phyloP scores from a whole-genome alignment of 2,888 invertebrate species.

The Plebejus melissa region DNA sequence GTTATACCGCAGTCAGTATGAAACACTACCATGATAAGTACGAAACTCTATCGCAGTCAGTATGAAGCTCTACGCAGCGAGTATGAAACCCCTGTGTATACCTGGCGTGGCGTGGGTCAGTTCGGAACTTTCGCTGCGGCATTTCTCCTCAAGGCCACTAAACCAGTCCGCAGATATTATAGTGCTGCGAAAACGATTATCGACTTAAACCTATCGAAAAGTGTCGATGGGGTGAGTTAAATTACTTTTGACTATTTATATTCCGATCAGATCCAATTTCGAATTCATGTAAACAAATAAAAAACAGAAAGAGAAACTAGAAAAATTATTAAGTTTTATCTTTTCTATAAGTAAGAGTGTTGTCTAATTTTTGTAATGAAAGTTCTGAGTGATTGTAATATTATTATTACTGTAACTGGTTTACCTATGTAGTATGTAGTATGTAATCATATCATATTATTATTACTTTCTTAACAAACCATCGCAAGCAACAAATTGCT shows the following conservation, averaged over 20 bases:
- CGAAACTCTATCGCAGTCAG: neutral
- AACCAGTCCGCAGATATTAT: slow-evolving; percentile 38
- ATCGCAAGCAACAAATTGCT: neutral
- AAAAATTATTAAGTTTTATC: too few relatives aligned
- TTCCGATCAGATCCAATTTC: too few relatives aligned
- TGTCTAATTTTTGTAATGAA: too few relatives aligned
- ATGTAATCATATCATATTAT: neutral
- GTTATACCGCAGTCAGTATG: too few relatives aligned
- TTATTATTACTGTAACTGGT: too few relatives aligned
- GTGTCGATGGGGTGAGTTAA: neutral
- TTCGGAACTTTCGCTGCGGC: slow-evolving; percentile 48
- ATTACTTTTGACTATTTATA: too few relatives aligned
- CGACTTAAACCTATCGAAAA: neutral
- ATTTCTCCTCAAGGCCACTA: slow-evolving; percentile 51
- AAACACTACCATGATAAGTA: too few relatives aligned
- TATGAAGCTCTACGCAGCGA: neutral
- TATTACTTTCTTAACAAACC: neutral
- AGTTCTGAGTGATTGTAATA: too few relatives aligned
- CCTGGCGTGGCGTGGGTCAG: slow-evolving; percentile 40
- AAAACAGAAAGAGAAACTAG: too few relatives aligned
- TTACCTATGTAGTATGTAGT: too few relatives aligned
- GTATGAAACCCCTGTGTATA: neutral
- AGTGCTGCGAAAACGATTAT: neutral
- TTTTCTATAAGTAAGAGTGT: too few relatives aligned
- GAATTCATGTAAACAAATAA: too few relatives aligned